Conservation (phyloP, 2,888 invertebrate species). For the Alcis repandata region DNA sequence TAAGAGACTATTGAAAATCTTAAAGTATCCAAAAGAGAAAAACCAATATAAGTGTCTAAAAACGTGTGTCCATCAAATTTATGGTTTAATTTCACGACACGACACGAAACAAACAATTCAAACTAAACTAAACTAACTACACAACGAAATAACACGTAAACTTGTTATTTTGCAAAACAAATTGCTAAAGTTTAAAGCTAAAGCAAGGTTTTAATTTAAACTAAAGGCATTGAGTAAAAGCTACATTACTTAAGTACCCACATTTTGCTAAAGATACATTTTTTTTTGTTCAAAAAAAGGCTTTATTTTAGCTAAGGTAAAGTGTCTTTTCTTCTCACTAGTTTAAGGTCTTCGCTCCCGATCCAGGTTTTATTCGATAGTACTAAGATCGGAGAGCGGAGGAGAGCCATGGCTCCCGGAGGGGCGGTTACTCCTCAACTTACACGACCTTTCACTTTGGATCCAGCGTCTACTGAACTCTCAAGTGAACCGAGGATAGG, state of each 20-base stretch:
- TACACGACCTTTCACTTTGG: slow-evolving; percentile 36
- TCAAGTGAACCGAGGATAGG: background rate
- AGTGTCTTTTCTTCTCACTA: slow-evolving; percentile 14
- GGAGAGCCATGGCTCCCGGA: slow-evolving; percentile 24
- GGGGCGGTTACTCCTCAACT: slow-evolving; percentile 33
- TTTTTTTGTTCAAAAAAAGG: background rate
- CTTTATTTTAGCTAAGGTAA: background rate
- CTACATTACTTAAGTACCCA: too few relatives aligned
- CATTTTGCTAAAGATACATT: too few relatives aligned
- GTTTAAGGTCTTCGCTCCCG: slow-evolving; percentile 17
- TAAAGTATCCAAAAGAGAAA: too few relatives aligned
- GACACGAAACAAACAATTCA: background rate
- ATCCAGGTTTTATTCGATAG: slow-evolving; percentile 36
- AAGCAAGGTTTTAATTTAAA: slow-evolving; percentile 6
- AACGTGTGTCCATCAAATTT: background rate
- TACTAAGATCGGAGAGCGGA: slow-evolving; percentile 5
- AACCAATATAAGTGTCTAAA: too few relatives aligned
- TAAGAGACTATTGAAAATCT: too few relatives aligned
- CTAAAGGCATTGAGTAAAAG: background rate
- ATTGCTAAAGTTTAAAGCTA: slow-evolving; percentile 8
- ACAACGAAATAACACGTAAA: background rate
- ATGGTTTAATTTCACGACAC: background rate
- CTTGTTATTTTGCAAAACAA: background rate
- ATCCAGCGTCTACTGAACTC: background rate
- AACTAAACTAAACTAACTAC: background rate